Evolutionary conservation across 2,797 vertebrate genomes (phyloP).

Genomic region (Enoplosus armatus): DNA sequence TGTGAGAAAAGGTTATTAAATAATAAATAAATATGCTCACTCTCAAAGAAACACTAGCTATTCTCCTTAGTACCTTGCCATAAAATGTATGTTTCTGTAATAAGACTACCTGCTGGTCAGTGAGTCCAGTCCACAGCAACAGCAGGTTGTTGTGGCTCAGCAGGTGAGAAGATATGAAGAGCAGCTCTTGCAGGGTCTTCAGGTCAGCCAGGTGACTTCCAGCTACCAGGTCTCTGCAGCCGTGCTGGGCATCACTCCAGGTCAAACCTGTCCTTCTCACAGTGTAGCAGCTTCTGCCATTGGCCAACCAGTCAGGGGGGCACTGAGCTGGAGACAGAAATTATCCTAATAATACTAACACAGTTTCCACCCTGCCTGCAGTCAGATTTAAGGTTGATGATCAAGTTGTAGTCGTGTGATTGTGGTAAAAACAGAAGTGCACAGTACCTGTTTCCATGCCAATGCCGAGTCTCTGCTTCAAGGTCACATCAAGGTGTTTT

Average conservation of each 20-base stretch:
- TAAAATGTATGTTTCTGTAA: not conserved
- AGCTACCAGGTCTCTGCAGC: conserved; percentile 73
- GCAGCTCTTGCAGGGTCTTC: conserved; percentile 82
- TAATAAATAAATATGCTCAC: not conserved
- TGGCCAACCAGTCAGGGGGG: conserved; percentile 86
- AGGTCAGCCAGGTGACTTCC: conserved; percentile 87
- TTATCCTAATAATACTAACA: conserved; percentile 1
- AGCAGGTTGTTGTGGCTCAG: conserved; percentile 80
- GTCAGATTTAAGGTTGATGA: not conserved
- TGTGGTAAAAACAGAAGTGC: not conserved
- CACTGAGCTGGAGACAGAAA: conserved; percentile 84
- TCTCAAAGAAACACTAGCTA: not conserved
- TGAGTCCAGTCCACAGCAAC: conserved; percentile 91
- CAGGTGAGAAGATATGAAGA: conserved; percentile 85
- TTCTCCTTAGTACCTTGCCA: not conserved
- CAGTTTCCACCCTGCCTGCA: not conserved
- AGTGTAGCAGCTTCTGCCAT: conserved; percentile 87
- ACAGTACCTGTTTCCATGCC: conserved; percentile 88
- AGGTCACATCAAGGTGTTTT: conserved; percentile 74
- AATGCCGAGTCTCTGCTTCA: conserved; percentile 85
- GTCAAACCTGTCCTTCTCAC: conserved; percentile 76
- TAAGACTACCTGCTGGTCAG: conserved; percentile 84
- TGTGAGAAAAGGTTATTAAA: conserved; percentile 4
- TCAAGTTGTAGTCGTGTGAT: not conserved
- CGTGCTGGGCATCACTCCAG: conserved; percentile 83